These are phyloP conservation scores for Drosophila kikkawai DNA, from an alignment of 1,140 invertebrate genomes.

Conservation along the genomic window DNA sequence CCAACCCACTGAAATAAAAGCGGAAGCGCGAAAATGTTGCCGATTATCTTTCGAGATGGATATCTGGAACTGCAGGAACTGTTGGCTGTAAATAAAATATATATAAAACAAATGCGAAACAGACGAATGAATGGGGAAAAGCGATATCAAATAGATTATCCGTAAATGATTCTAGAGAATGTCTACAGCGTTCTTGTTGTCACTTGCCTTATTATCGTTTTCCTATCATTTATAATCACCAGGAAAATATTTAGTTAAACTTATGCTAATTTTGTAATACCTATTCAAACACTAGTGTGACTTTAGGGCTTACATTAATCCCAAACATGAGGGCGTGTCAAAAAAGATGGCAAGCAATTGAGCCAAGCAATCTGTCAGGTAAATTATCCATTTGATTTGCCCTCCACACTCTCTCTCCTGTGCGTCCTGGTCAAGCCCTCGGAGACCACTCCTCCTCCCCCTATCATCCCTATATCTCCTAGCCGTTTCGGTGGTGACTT, in stretches of 20 bases:
- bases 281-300: neutral
- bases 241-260: neutral
- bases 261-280: neutral
- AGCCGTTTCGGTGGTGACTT: conserved; percentile 69
- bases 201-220: neutral
- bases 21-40: conserved; percentile 52
- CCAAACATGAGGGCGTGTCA: conserved; percentile 3
- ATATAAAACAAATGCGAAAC: conserved; percentile 13
- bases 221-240: no score
- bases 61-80: conserved; percentile 18
- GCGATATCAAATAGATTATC: neutral
- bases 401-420: conserved; percentile 23
- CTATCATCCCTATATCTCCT: neutral
- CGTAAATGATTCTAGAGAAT: neutral
- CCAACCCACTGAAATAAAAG: conserved; percentile 8
- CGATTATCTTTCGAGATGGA: conserved; percentile 44
- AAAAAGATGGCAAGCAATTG: neutral
- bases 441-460: no score
- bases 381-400: conserved; percentile 73
- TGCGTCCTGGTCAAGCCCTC: neutral
- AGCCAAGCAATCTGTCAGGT: conserved; percentile 35
- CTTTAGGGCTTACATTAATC: neutral
- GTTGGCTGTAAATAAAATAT: conserved; percentile 27
- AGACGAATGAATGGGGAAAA: neutral
- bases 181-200: neutral